phyloP scores from a whole-genome alignment of 2,888 invertebrate species.

The Pandemis corylana region DNA sequence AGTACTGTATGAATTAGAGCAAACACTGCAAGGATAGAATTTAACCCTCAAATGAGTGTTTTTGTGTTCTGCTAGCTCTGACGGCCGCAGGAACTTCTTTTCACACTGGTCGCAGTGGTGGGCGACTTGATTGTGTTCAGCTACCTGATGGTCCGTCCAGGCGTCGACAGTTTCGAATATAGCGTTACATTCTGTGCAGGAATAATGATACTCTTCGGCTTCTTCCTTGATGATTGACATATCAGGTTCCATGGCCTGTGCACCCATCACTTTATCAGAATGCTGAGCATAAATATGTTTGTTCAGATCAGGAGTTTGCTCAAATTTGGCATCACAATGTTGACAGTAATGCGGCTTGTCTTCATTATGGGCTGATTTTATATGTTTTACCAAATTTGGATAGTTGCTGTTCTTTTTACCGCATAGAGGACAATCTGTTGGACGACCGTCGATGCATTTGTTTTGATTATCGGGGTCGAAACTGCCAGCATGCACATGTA shows the following conservation, averaged over 20 bases:
- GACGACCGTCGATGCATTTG: slow-evolving; percentile 78
- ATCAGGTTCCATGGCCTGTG: slow-evolving; percentile 64
- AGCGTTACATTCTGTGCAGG: slow-evolving; percentile 86
- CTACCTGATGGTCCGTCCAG: slow-evolving; percentile 85
- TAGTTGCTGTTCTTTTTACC: slow-evolving; percentile 83
- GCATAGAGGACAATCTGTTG: slow-evolving; percentile 83
- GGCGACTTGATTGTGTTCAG: slow-evolving; percentile 81
- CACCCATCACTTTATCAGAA: slow-evolving; percentile 74
- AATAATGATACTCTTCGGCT: slow-evolving; percentile 83
- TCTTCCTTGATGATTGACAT: slow-evolving; percentile 80
- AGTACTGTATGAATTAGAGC: slow-evolving; percentile 86
- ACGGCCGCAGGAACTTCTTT: slow-evolving; percentile 85
- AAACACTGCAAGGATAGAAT: slow-evolving; percentile 86
- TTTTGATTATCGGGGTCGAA: slow-evolving; percentile 74
- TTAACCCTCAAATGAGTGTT: slow-evolving; percentile 88
- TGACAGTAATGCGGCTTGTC: slow-evolving; percentile 84
- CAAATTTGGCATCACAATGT: slow-evolving; percentile 85
- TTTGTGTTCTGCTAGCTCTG: slow-evolving; percentile 87
- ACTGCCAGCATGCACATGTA: slow-evolving; percentile 75
- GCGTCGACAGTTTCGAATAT: slow-evolving; percentile 84
- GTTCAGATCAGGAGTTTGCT: slow-evolving; percentile 82
- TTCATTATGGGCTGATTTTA: slow-evolving; percentile 78
- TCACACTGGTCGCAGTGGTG: slow-evolving; percentile 87
- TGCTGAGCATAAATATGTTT: slow-evolving; percentile 86
- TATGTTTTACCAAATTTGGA: slow-evolving; percentile 85